Base-by-base conservation (phyloP, 2,113 vertebrate genomes). In the Micronycteris hirsuta region DNA sequence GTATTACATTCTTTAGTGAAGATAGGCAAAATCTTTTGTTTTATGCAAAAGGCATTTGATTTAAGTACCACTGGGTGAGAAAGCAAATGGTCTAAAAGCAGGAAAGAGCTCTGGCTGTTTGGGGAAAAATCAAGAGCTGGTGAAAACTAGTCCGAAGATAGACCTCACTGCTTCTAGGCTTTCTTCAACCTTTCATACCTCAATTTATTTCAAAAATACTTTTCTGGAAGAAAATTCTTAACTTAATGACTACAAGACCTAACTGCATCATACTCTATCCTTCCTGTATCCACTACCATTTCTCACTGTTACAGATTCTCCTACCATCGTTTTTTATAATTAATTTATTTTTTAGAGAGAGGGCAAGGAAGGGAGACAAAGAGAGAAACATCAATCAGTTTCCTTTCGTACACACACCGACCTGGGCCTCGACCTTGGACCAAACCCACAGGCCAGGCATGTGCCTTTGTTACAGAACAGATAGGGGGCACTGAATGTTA, bases 1-100 rank as follows among this genome's bases (percentile, higher is more conserved):
- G 28, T 7, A 61, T 89, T 70, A 83, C 81, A 88, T 12, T 92
- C 38, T 88, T 88, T 20, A 49, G 20, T 76, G 49, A 58, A 49
- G 19, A 38, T 47, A 61, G 15, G 41, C 12, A n/a, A 73, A 67
- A 47, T 45, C 26, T 81, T 86, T 31, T 80, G 9, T 54, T 45
- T 43, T 49, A 65, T 65, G n/a, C 24, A 85, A 61, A 73, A 54
- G 1, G 52, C 67, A 38, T 16, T 90, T 36, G 20, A 49, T 88
- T 91, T 94, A 84, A 73, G 63, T 67, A 24, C 20, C 43, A 54
- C 4, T 56, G 38, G 6, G 47, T 81, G 45, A 70, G 73, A 74
- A 65, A 70, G 33, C 15, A 70, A 86, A 70, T 56, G 14, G 31
- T 63, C 31, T n/a, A 49, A 77, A 81, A 90, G 4, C 24, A 24